A percentile compares a stretch with the other conserved stretches of the same genome.
These are phyloP conservation scores for Lepidochrysops patricia DNA, from an alignment of 2,888 invertebrate genomes.

Conservation along the genomic window DNA sequence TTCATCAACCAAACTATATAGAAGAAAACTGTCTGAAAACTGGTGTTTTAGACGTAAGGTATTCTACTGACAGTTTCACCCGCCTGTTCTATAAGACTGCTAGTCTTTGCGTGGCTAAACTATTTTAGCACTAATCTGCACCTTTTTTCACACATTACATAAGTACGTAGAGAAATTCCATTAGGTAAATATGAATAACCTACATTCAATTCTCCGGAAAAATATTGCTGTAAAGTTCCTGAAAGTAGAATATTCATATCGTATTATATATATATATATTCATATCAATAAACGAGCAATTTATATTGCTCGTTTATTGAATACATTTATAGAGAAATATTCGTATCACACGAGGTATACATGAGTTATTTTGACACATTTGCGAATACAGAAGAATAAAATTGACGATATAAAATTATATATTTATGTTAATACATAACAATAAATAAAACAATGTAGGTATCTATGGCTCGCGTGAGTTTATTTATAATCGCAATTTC, in stretches of 20 bases:
- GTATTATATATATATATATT: too few relatives aligned
- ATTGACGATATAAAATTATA: not conserved
- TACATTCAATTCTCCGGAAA: not conserved
- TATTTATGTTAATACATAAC: conserved; percentile 18
- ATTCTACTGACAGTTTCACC: too few relatives aligned
- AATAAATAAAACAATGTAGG: conserved; percentile 5
- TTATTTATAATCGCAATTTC: not conserved
- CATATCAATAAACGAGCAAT: too few relatives aligned
- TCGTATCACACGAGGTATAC: not conserved
- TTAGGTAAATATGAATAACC: not conserved
- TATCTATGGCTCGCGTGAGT: not conserved
- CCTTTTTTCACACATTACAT: too few relatives aligned
- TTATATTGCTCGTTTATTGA: not conserved
- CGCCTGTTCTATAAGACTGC: too few relatives aligned
- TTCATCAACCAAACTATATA: too few relatives aligned
- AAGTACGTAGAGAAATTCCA: not conserved
- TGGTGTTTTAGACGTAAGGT: too few relatives aligned
- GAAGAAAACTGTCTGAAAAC: too few relatives aligned
- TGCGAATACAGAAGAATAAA: not conserved
- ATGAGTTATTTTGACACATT: not conserved
- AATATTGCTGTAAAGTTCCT: not conserved
- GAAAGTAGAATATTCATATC: not conserved
- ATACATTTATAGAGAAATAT: not conserved
- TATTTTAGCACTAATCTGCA: too few relatives aligned
- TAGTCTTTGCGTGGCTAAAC: too few relatives aligned